Percentiles rank a stretch among this genome's conserved stretches.
Evolutionary conservation across 1,140 invertebrate genomes (phyloP).

Genomic region (Phymastichus coffea): DNA sequence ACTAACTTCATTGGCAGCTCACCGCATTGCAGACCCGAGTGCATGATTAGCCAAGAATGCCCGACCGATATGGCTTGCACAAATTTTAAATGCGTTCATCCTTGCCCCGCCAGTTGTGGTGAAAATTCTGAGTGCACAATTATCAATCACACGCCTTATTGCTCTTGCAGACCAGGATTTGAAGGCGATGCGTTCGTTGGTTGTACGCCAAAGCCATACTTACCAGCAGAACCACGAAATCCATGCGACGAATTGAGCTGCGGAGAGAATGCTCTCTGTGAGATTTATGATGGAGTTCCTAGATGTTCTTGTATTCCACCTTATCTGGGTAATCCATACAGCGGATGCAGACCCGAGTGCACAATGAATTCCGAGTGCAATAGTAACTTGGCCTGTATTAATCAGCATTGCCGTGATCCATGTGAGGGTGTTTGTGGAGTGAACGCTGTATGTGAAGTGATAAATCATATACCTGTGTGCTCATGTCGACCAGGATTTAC

Average conservation of each 20-base stretch:
- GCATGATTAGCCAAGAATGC: conserved; percentile 75
- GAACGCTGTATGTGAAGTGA: conserved; percentile 75
- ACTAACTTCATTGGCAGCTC: conserved; percentile 73
- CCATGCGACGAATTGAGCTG: conserved; percentile 81
- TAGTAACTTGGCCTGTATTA: conserved; percentile 76
- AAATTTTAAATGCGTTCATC: conserved; percentile 76
- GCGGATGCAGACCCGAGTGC: conserved; percentile 78
- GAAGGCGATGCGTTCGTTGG: conserved; percentile 81
- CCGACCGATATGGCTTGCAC: conserved; percentile 73
- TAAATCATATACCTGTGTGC: conserved; percentile 80
- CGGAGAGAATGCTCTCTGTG: conserved; percentile 77
- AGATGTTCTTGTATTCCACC: conserved; percentile 81
- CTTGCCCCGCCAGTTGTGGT: conserved; percentile 75
- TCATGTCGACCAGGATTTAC: conserved; percentile 72
- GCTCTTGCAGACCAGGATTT: conserved; percentile 73
- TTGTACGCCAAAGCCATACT: conserved; percentile 60
- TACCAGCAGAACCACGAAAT: conserved; percentile 52
- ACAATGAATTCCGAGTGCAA: conserved; percentile 77
- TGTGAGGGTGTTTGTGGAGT: conserved; percentile 81
- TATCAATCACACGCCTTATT: conserved; percentile 78
- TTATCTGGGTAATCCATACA: conserved; percentile 80
- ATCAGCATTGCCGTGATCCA: conserved; percentile 81
- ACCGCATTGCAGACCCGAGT: conserved; percentile 74
- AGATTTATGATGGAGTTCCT: conserved; percentile 65
- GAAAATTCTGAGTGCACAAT: conserved; percentile 77